These are phyloP conservation scores for Gymnogyps californianus DNA, from an alignment of 2,113 vertebrate genomes.

Conservation along the genomic window DNA sequence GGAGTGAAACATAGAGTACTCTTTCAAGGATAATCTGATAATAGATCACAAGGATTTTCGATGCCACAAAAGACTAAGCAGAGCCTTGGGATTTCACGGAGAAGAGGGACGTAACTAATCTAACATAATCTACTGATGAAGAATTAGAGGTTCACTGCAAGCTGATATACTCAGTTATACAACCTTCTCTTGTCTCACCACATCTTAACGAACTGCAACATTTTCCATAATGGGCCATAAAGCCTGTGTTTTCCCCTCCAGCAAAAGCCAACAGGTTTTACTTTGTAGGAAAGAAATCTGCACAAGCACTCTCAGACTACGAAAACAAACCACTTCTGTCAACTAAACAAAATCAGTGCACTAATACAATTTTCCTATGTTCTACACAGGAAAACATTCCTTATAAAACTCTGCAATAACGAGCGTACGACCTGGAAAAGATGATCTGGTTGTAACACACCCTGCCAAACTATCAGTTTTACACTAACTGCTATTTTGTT, in stretches of 20 bases:
- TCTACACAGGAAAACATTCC: background rate
- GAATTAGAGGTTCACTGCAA: background rate
- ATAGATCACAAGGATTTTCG: slow-evolving; percentile 42
- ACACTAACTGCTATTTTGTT: background rate
- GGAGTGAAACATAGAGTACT: slow-evolving; percentile 20
- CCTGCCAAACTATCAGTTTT: background rate
- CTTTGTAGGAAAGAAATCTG: background rate
- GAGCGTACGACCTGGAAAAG: background rate
- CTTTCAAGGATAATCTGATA: slow-evolving; percentile 54
- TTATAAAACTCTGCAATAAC: background rate
- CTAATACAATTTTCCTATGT: background rate
- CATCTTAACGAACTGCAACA: background rate
- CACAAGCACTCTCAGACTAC: background rate
- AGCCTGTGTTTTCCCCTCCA: background rate
- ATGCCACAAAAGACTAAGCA: slow-evolving; percentile 32
- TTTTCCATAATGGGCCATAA: background rate
- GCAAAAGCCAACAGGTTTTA: background rate
- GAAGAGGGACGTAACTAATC: background rate
- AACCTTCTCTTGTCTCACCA: background rate
- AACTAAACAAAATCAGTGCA: background rate
- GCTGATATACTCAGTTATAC: background rate
- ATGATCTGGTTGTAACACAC: background rate
- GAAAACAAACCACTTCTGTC: background rate
- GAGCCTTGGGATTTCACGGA: slow-evolving; percentile 37
- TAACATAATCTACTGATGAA: background rate